Base-by-base conservation (phyloP, 2,113 vertebrate species). In the Aegithalos caudatus region DNA sequence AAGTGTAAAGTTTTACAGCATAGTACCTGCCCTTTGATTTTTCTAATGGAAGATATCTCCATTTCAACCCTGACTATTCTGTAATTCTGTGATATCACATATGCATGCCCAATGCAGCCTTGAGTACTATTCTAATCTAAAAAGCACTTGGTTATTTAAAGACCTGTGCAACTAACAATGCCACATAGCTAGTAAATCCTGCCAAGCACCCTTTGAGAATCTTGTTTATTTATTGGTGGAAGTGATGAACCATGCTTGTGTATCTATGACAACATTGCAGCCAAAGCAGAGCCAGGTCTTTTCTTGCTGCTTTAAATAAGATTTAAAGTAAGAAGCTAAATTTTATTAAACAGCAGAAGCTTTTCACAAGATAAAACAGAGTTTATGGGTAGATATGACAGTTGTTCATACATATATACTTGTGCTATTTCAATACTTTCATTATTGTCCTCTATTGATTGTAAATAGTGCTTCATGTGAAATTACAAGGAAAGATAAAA, bases 201-300 rank as follows among this genome's bases (percentile, higher is more conserved):
- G 96, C 94, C 56, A 85, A 97, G 90, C 90, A 40, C 35, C 90
- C 93, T 96, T 98, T 96, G 96, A 97, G 94, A 96, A 94, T 97
- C 97, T 96, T 95, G 90, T 97, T 98, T 97, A 95, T 98, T 98
- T 98, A 97, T 96, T 97, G 96, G 93, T 97, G 95, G 96, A 97
- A 97, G 96, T 97, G 98, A 98, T 98, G 98, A 97, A 96, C 69
- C 70, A 44, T 61, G 47, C 96, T 95, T 94, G 50, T 96, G 98
- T 99, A 98, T 98, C 98, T 98, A 98, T 98, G 98, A 98, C 98
- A 99, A 98, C 98, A 93, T 80, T 88, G 91, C 93, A 97, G 94
- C 95, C 86, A 67, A 91, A 97, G 96, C 94, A 96, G 81, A 96
- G 97, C 95, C 65, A 94, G 94, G 57, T 93, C 94, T 98, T 97